Conservation (phyloP, 2,888 invertebrate genomes). For the Drosophila rubida region DNA sequence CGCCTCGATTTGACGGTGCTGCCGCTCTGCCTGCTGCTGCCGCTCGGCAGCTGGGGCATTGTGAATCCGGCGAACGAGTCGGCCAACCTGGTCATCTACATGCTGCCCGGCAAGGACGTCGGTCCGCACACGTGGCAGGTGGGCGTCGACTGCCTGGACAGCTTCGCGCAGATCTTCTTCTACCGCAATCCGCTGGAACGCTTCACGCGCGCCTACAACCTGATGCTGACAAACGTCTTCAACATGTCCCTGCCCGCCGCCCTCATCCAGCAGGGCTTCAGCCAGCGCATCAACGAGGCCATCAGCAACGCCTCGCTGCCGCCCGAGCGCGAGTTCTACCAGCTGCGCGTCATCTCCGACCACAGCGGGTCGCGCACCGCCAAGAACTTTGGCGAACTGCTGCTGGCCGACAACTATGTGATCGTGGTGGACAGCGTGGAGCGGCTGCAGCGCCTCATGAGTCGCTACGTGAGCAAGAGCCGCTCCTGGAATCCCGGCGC, state of each 20-base stretch:
- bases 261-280: slow-evolving; percentile 81
- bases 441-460: slow-evolving; percentile 65
- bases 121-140: slow-evolving; percentile 74
- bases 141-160: slow-evolving; percentile 81
- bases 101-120: slow-evolving; percentile 72
- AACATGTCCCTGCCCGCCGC: slow-evolving; percentile 83
- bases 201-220: slow-evolving; percentile 74
- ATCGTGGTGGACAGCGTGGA: slow-evolving; percentile 77
- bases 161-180: slow-evolving; percentile 74
- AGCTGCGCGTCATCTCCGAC: slow-evolving; percentile 78
- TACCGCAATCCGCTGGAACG: slow-evolving; percentile 60
- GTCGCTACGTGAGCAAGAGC: slow-evolving; percentile 65
- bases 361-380: not conserved
- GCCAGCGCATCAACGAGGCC: slow-evolving; percentile 77
- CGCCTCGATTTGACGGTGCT: slow-evolving; percentile 16
- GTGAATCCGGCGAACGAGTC: slow-evolving; percentile 77
- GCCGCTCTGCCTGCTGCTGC: slow-evolving; percentile 10
- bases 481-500: slow-evolving; percentile 84
- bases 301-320: slow-evolving; percentile 42
- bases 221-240: slow-evolving; percentile 73
- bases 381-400: slow-evolving; percentile 57
- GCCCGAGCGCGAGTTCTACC: slow-evolving; percentile 50
- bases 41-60: slow-evolving; percentile 45
- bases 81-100: slow-evolving; percentile 73
- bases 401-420: slow-evolving; percentile 81